These are phyloP conservation scores for Melitaea cinxia DNA, from an alignment of 1,140 invertebrate genomes.

Conservation along the genomic window DNA sequence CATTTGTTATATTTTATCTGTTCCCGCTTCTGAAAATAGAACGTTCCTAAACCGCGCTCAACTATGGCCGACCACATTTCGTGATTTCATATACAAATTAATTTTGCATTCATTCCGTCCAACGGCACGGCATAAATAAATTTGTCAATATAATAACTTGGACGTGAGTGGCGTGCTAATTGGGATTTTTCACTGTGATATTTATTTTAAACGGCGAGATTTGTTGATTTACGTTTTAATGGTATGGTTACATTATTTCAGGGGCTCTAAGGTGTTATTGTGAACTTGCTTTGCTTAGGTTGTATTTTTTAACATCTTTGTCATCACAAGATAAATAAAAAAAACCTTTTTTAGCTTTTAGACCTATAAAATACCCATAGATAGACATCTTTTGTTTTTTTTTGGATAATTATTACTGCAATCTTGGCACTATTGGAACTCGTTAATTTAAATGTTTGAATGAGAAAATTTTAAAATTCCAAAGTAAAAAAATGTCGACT, in stretches of 20 bases:
- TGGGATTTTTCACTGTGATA: conserved; percentile 15
- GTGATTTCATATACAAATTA: conserved; percentile 20
- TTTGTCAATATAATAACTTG: conserved; percentile 32
- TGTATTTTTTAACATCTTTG: too few relatives aligned
- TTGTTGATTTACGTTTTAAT: neutral
- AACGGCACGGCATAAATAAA: conserved; percentile 26
- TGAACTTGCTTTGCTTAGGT: too few relatives aligned
- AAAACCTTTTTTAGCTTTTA: too few relatives aligned
- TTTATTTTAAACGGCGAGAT: neutral
- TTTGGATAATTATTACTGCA: too few relatives aligned
- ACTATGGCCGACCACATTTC: conserved; percentile 14
- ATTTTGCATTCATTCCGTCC: conserved; percentile 11
- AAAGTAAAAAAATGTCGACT: too few relatives aligned
- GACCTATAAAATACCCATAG: too few relatives aligned
- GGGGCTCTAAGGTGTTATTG: neutral
- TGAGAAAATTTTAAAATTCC: too few relatives aligned
- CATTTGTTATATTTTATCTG: neutral
- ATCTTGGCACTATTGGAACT: too few relatives aligned
- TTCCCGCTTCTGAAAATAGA: conserved; percentile 1
- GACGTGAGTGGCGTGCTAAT: conserved; percentile 29
- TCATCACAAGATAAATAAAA: too few relatives aligned
- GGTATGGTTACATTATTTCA: neutral
- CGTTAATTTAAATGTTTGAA: too few relatives aligned
- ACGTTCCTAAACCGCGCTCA: conserved; percentile 11
- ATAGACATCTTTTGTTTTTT: too few relatives aligned